Evolutionary conservation across 2,797 vertebrate species (phyloP).

Genomic region (Eulemur albifrons): DNA sequence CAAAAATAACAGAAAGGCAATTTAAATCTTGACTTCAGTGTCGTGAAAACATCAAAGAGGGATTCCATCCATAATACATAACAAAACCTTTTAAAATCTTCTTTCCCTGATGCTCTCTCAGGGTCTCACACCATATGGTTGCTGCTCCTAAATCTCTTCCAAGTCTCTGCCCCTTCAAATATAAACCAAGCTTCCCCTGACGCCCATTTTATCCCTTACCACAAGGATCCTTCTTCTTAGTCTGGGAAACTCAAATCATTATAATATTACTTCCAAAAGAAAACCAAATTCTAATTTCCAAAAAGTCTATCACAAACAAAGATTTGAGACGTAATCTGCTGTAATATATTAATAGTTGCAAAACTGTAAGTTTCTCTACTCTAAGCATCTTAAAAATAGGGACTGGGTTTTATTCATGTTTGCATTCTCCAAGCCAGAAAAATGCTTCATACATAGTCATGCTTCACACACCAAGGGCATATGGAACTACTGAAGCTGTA

Average conservation of each 20-base stretch:
- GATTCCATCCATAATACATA: slow-evolving; percentile 36
- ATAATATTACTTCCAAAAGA: background rate
- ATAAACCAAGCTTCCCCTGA: background rate
- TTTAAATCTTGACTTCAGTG: slow-evolving; percentile 41
- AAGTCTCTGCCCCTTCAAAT: background rate
- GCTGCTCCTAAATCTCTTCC: background rate
- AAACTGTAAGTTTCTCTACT: background rate
- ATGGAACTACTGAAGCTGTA: background rate
- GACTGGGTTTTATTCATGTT: background rate
- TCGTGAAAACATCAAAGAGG: slow-evolving; percentile 44
- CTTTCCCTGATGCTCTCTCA: background rate
- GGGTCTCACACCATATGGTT: background rate
- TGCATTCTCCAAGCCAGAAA: background rate
- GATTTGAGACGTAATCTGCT: background rate
- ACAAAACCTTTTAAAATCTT: slow-evolving; percentile 34
- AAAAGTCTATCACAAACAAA: background rate
- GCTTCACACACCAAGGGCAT: background rate
- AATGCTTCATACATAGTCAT: background rate
- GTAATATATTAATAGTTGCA: background rate
- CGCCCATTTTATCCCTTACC: background rate
- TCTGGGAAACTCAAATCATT: background rate
- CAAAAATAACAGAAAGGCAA: slow-evolving; percentile 68
- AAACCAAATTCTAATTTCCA: slow-evolving; percentile 36
- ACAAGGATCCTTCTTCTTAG: background rate
- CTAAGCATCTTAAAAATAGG: background rate